Evolutionary conservation across 2,113 vertebrate genomes (phyloP).

Genomic region (Syngnathus typhle): DNA sequence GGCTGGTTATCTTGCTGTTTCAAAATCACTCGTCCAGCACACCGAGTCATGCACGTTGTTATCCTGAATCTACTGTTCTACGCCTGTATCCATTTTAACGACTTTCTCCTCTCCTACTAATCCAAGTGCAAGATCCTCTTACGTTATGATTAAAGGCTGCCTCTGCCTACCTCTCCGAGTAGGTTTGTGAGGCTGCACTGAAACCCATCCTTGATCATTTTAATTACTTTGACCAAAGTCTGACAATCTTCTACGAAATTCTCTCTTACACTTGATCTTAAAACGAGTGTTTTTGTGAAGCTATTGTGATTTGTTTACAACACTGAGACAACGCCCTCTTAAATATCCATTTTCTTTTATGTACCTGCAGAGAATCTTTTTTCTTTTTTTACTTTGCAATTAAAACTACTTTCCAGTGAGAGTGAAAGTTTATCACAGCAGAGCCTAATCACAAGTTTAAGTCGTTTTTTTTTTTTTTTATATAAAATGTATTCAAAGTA

Average conservation of each 20-base stretch:
- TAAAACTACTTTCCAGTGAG: not conserved
- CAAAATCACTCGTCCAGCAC: not conserved
- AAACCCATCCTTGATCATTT: constrained; percentile 12
- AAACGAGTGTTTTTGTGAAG: constrained; percentile 7
- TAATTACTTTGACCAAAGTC: constrained; percentile 33
- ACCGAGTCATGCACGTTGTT: constrained; percentile 2
- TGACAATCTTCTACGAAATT: not conserved
- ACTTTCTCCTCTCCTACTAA: not conserved
- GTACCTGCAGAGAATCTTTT: not conserved
- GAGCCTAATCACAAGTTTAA: not conserved
- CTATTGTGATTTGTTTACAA: constrained; percentile 6
- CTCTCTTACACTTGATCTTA: not conserved
- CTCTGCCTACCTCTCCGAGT: constrained; percentile 9
- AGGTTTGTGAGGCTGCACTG: constrained; percentile 5
- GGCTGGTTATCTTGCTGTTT: not conserved
- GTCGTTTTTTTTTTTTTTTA: not conserved
- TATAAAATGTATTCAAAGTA: not conserved
- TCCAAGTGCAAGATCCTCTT: constrained; percentile 5
- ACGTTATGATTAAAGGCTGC: constrained; percentile 21
- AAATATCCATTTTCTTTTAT: not conserved
- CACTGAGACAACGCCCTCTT: not conserved
- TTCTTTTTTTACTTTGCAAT: not conserved
- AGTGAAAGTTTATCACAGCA: not conserved
- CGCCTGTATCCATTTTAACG: not conserved
- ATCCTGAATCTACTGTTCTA: not conserved